Evolutionary conservation across 2,797 vertebrate species (phyloP).

Genomic region (Rhynchonycteris naso): DNA sequence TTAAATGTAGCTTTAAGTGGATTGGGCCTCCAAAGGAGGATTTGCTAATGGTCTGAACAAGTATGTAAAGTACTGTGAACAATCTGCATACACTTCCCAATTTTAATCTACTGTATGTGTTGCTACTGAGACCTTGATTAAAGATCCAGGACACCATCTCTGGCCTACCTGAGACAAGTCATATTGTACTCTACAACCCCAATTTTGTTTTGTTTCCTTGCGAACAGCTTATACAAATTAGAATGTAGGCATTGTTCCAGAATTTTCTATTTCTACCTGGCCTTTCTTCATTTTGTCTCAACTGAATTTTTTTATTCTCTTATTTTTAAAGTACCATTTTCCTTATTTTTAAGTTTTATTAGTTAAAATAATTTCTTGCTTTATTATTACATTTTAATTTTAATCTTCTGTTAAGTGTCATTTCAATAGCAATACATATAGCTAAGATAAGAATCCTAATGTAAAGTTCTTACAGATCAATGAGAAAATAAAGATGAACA

Average conservation of each 20-base stretch:
- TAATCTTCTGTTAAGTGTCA: conserved; percentile 20
- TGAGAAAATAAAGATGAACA: not conserved
- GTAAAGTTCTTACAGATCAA: conserved; percentile 30
- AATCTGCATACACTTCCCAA: not conserved
- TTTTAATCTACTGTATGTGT: conserved; percentile 26
- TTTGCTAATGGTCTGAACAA: conserved; percentile 58
- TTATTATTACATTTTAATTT: conserved; percentile 37
- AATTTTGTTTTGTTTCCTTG: conserved; percentile 10
- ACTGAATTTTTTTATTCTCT: conserved; percentile 33
- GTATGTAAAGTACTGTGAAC: not conserved
- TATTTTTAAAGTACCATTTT: conserved; percentile 43
- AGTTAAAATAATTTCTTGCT: not conserved
- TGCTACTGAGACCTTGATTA: not conserved
- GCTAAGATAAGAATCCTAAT: not conserved
- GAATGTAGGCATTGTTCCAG: conserved; percentile 25
- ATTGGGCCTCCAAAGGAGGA: not conserved
- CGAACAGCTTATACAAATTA: not conserved
- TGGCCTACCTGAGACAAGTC: not conserved
- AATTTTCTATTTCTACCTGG: conserved; percentile 36
- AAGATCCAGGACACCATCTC: not conserved
- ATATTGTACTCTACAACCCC: not conserved
- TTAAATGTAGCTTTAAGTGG: conserved; percentile 56
- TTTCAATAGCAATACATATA: not conserved
- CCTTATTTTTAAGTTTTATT: conserved; percentile 40
- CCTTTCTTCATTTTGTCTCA: conserved; percentile 26